Conservation (phyloP, 2,888 invertebrate species). For the Synergus umbraculus region DNA sequence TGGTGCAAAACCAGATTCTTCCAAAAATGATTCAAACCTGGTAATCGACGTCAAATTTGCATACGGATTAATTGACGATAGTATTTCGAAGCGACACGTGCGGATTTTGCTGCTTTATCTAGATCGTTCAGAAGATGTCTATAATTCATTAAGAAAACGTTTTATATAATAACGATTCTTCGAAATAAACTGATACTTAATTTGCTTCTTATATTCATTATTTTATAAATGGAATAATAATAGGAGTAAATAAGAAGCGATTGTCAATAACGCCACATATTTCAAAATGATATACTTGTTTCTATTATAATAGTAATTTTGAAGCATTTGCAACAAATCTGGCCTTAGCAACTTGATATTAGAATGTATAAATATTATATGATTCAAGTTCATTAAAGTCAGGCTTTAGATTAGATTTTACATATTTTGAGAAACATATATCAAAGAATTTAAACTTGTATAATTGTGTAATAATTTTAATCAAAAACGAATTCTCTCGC, state of each 20-base stretch:
- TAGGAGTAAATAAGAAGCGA: too few species aligned
- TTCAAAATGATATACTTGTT: too few species aligned
- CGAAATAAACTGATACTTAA: neutral
- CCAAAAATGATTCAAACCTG: slow-evolving; percentile 25
- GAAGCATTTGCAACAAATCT: too few species aligned
- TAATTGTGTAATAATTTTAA: neutral
- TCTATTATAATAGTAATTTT: too few species aligned
- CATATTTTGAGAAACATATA: too few species aligned
- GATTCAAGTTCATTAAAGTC: too few species aligned
- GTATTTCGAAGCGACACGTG: slow-evolving; percentile 37
- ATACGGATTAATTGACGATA: slow-evolving; percentile 26
- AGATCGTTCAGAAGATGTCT: neutral
- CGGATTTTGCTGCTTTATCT: slow-evolving; percentile 25
- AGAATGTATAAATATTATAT: too few species aligned
- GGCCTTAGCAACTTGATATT: too few species aligned
- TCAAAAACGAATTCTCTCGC: neutral
- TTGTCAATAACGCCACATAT: too few species aligned
- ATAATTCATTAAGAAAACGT: slow-evolving; percentile 7
- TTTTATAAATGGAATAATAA: neutral
- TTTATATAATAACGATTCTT: neutral
- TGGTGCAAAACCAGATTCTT: slow-evolving; percentile 24
- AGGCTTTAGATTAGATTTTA: too few species aligned
- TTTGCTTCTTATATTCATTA: neutral
- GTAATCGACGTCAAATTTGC: slow-evolving; percentile 28
- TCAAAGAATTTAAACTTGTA: neutral